These are phyloP conservation scores for Lottia scabra DNA, from an alignment of 2,888 invertebrate species.

Conservation along the genomic window DNA sequence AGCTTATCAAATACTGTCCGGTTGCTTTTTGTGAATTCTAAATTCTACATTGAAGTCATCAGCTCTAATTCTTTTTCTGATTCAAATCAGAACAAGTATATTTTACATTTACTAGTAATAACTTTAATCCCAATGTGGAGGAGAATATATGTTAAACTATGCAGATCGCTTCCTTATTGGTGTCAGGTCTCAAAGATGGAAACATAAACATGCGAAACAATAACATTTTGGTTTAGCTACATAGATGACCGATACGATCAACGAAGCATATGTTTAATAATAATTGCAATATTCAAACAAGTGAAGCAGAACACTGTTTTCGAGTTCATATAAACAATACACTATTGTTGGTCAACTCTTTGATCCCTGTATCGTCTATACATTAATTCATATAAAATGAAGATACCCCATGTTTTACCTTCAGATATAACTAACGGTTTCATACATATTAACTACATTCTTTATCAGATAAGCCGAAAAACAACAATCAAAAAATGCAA, in stretches of 20 bases:
- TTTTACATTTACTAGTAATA: too few species aligned
- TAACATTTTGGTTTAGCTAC: background rate
- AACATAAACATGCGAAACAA: background rate
- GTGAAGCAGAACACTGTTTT: background rate
- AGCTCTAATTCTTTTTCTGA: too few species aligned
- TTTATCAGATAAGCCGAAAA: background rate
- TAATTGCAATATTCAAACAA: background rate
- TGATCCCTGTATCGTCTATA: background rate
- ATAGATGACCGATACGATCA: background rate
- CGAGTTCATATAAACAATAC: background rate
- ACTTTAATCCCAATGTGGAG: too few species aligned
- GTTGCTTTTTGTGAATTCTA: too few species aligned
- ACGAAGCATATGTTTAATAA: background rate
- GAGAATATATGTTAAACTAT: too few species aligned
- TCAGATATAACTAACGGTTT: background rate
- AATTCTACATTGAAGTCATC: too few species aligned
- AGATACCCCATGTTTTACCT: background rate
- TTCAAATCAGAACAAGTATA: too few species aligned
- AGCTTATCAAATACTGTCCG: too few species aligned
- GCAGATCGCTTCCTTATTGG: too few species aligned
- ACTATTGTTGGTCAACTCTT: background rate
- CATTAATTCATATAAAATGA: background rate
- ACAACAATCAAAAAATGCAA: slow-evolving; percentile 2
- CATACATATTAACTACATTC: background rate
- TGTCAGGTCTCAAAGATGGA: background rate